phyloP scores from a whole-genome alignment of 53 echinoderm and acorn worm species.

The Holothuria leucospilota region DNA sequence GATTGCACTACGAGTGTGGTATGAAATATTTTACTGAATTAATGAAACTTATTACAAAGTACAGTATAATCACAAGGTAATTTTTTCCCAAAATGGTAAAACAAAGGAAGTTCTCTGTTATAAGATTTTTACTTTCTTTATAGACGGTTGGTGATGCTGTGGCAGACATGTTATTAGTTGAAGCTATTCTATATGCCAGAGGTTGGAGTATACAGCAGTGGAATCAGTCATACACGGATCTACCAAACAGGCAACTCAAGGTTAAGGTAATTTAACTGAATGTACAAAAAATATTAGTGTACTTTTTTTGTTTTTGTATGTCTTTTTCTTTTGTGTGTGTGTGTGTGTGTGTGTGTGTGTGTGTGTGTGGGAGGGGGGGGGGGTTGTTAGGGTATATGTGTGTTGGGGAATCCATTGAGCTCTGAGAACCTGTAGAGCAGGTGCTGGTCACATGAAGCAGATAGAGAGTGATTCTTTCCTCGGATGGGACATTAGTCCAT shows the following conservation, averaged over 20 bases:
- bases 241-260: conserved; percentile 98
- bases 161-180: conserved; percentile 87
- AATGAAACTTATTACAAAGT: not conserved
- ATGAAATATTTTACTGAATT: not conserved
- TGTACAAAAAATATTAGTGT: not conserved
- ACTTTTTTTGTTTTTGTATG: not conserved
- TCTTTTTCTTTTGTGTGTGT: no score
- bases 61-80: no score
- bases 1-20: not conserved
- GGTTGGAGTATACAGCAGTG: conserved; percentile 82
- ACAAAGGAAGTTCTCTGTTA: not conserved
- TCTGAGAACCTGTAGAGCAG: no score
- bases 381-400: no score
- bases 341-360: no score
- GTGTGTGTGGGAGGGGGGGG: no score
- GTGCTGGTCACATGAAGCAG: no score
- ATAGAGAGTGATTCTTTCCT: no score
- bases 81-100: no score
- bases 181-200: conserved; percentile 73
- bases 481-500: no score
- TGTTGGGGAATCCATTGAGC: no score
- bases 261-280: conserved; percentile 73
- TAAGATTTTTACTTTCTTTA: not conserved
- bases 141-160: conserved; percentile 97
- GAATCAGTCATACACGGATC: conserved; percentile 85